A percentile compares a stretch with the other conserved stretches of the same genome.
These are phyloP conservation scores for Sebastolobus alascanus DNA, from an alignment of 2,797 vertebrate species.

Conservation along the genomic window DNA sequence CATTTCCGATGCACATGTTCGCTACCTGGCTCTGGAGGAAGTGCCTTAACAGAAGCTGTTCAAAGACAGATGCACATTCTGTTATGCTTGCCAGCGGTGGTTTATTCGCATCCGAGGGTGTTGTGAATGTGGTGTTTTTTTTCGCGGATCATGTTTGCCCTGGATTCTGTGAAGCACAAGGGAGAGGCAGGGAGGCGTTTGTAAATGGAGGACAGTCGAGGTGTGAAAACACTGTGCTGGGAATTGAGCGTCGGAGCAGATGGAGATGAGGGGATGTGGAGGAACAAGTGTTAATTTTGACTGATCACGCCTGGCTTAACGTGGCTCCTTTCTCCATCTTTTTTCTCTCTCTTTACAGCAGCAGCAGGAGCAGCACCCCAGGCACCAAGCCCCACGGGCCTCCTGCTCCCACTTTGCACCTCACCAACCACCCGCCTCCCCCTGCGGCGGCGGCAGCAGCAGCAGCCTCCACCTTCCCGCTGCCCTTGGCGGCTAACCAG, in stretches of 20 bases:
- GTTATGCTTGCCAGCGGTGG: constrained; percentile 62
- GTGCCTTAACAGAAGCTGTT: constrained; percentile 71
- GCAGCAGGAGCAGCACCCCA: constrained; percentile 96
- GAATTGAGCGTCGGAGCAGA: constrained; percentile 65
- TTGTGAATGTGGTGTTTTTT: constrained; percentile 57
- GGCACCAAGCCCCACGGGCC: constrained; percentile 92
- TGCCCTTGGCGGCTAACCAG: constrained; percentile 89
- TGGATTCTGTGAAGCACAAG: constrained; percentile 67
- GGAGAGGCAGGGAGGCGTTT: constrained; percentile 60
- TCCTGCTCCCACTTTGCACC: constrained; percentile 86
- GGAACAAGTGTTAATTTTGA: constrained; percentile 72
- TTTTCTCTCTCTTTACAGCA: constrained; percentile 80
- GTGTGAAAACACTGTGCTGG: constrained; percentile 69
- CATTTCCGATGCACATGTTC: constrained; percentile 73
- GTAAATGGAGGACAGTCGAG: constrained; percentile 67
- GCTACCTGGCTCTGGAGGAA: constrained; percentile 73
- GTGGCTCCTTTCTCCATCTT: constrained; percentile 35
- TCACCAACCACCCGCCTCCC: constrained; percentile 88
- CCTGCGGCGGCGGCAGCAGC: constrained; percentile 75
- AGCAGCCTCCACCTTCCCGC: constrained; percentile 88
- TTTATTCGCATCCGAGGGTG: constrained; percentile 69
- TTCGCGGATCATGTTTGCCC: constrained; percentile 60
- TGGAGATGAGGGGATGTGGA: constrained; percentile 63
- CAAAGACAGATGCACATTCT: constrained; percentile 73
- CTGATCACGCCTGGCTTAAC: constrained; percentile 66